Conservation (phyloP, 2,888 invertebrate species). For the Cheilosia vulpina region DNA sequence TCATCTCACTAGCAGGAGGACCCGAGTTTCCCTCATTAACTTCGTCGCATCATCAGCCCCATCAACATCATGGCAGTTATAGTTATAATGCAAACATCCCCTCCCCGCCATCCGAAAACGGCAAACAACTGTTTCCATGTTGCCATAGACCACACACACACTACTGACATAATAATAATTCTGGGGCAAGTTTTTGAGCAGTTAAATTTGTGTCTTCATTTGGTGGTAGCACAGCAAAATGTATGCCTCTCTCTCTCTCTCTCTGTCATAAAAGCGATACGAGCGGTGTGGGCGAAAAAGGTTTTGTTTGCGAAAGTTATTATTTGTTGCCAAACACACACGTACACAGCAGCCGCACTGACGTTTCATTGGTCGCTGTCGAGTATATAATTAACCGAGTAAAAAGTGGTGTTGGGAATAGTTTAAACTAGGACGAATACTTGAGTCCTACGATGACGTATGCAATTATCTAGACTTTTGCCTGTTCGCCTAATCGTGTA, state of each 20-base stretch:
- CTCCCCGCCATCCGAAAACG: slow-evolving; percentile 29
- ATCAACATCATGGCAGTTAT: slow-evolving; percentile 68
- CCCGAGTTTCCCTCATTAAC: slow-evolving; percentile 63
- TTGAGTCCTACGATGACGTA: slow-evolving; percentile 40
- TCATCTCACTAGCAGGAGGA: slow-evolving; percentile 62
- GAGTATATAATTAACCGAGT: slow-evolving; percentile 50
- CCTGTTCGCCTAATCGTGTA: slow-evolving; percentile 51
- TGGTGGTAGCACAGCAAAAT: slow-evolving; percentile 43
- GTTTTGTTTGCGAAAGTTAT: slow-evolving; percentile 67
- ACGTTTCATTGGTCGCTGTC: slow-evolving; percentile 51
- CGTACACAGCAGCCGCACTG: slow-evolving; percentile 8
- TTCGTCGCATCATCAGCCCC: slow-evolving; percentile 71
- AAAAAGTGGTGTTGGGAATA: slow-evolving; percentile 38
- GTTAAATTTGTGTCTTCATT: slow-evolving; percentile 72
- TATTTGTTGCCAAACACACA: slow-evolving; percentile 64
- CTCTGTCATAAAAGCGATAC: too few relatives aligned
- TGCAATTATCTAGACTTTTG: slow-evolving; percentile 48
- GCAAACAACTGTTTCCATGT: slow-evolving; percentile 50
- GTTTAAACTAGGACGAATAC: slow-evolving; percentile 30
- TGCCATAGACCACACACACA: slow-evolving; percentile 35
- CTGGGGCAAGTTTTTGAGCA: slow-evolving; percentile 64
- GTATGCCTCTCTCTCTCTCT: not conserved
- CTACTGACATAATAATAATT: slow-evolving; percentile 61
- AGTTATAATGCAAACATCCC: slow-evolving; percentile 66
- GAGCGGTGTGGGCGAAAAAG: slow-evolving; percentile 14